A percentile compares a stretch with the other conserved stretches of the same genome.
Evolutionary conservation across 2,888 invertebrate species (phyloP).

Genomic region (Bugula neritina): DNA sequence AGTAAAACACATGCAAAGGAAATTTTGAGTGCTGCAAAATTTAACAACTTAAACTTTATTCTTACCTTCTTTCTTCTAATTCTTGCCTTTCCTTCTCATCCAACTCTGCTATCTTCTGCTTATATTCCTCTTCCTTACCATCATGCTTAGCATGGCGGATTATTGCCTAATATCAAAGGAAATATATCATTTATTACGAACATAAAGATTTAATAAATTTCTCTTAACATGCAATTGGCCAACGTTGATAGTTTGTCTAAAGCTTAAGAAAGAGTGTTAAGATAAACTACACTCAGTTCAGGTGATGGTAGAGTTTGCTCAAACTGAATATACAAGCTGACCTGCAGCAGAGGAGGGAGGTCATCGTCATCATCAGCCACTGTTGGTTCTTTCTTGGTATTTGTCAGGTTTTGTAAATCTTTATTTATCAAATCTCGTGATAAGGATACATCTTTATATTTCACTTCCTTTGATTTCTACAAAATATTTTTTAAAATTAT

Average conservation of each 20-base stretch:
- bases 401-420: constrained; percentile 39
- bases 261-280: too few relatives aligned
- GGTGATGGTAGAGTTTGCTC: too few relatives aligned
- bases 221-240: too few relatives aligned
- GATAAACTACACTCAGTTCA: too few relatives aligned
- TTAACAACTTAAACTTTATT: too few relatives aligned
- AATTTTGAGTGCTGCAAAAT: too few relatives aligned
- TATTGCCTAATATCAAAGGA: constrained; percentile 44
- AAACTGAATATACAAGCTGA: too few relatives aligned
- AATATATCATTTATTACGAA: too few relatives aligned
- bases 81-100: constrained; percentile 39
- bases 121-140: constrained; percentile 37
- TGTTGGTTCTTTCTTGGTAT: constrained; percentile 33
- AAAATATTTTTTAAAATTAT: too few relatives aligned
- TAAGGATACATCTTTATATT: not conserved
- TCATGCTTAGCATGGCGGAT: constrained; percentile 45
- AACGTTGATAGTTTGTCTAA: too few relatives aligned
- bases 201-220: too few relatives aligned
- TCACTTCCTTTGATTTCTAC: not conserved
- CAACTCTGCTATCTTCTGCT: constrained; percentile 13
- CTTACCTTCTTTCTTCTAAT: constrained; percentile 38
- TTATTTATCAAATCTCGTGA: constrained; percentile 8
- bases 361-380: constrained; percentile 42
- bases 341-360: constrained; percentile 47
- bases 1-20: too few relatives aligned